A percentile compares a stretch with the other conserved stretches of the same genome.
Conservation (phyloP, 2,113 vertebrate genomes). For the Prinia subflava region DNA sequence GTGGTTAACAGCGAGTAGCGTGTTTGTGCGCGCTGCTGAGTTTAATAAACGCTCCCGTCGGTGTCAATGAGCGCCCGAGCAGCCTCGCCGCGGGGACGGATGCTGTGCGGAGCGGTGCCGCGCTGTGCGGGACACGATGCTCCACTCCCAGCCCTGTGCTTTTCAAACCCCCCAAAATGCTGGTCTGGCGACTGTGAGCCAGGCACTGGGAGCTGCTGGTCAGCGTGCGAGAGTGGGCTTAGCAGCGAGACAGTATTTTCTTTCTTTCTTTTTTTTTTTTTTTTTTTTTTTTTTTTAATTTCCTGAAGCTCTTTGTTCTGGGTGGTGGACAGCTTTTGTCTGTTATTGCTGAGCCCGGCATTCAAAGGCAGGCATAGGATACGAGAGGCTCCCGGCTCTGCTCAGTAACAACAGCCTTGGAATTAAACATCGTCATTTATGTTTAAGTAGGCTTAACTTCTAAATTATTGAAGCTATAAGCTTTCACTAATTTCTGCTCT, state of each 20-base stretch:
- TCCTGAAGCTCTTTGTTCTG: conserved; percentile 74
- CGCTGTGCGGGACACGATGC: not conserved
- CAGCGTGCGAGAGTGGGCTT: not conserved
- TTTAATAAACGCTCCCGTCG: not conserved
- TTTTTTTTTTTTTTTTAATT: conserved; percentile 57
- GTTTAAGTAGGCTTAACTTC: conserved; percentile 65
- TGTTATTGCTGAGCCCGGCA: conserved; percentile 65
- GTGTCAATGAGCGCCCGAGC: not conserved
- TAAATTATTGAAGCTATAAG: conserved; percentile 68
- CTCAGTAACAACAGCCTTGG: conserved; percentile 63
- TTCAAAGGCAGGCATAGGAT: conserved; percentile 52
- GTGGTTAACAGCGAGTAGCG: not conserved
- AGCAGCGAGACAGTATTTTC: not conserved
- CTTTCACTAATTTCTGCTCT: conserved; percentile 52
- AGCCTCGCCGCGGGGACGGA: not conserved
- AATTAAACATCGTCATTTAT: conserved; percentile 62
- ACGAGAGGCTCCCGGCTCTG: conserved; percentile 57
- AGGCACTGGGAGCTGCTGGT: not conserved
- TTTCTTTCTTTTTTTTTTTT: conserved; percentile 16
- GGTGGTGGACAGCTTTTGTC: conserved; percentile 77
- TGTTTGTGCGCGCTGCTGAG: not conserved
- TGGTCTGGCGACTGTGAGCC: not conserved
- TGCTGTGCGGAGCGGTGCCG: not conserved
- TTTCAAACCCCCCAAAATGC: not conserved
- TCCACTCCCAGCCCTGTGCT: not conserved